Conservation (phyloP, 2,113 vertebrate genomes). For the Casuarius casuarius region DNA sequence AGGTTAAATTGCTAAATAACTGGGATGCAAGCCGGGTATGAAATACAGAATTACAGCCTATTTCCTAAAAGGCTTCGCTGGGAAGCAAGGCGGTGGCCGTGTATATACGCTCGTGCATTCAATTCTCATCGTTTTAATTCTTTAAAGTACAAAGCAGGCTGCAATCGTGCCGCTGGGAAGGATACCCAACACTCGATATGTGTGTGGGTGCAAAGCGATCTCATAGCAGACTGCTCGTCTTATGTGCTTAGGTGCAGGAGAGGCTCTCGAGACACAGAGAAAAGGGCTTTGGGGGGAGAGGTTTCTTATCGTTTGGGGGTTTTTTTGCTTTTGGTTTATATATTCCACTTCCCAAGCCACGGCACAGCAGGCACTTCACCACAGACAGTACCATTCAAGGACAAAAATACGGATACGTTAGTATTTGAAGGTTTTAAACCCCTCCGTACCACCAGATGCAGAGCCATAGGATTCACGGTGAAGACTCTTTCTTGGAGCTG, state of each 20-base stretch:
- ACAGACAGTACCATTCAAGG: not conserved
- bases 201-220: accelerated
- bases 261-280: not conserved
- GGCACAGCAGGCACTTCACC: not conserved
- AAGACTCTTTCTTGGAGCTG: not conserved
- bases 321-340: too few species aligned
- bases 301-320: too few species aligned
- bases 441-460: accelerated
- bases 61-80: not conserved
- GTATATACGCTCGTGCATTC: not conserved
- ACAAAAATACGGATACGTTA: not conserved
- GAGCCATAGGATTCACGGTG: accelerated
- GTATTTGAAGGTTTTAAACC: not conserved
- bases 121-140: not conserved
- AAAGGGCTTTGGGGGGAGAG: not conserved
- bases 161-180: not conserved
- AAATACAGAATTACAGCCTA: not conserved
- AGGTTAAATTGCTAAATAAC: too few species aligned
- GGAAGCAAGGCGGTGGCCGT: not conserved
- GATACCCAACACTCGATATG: not conserved
- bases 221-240: not conserved
- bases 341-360: not conserved
- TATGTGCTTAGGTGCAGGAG: accelerated
- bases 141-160: not conserved
- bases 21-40: accelerated